phyloP scores from a whole-genome alignment of 2,797 vertebrate species.

The Phrynocephalus forsythii region DNA sequence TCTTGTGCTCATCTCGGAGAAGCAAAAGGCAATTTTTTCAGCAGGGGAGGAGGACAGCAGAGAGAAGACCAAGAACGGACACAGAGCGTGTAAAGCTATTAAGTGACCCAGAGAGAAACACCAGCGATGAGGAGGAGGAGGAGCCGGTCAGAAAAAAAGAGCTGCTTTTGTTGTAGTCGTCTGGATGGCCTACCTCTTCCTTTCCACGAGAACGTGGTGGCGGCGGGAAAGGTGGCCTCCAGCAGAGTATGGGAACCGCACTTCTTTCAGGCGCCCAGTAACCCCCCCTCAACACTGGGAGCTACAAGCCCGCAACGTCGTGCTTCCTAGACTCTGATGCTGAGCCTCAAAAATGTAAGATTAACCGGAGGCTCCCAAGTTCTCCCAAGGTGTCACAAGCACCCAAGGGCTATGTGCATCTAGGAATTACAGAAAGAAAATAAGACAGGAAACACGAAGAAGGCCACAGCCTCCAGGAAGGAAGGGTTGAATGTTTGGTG shows the following conservation, averaged over 20 bases:
- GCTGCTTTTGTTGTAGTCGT: too few species aligned
- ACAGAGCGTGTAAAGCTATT: neutral
- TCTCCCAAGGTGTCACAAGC: neutral
- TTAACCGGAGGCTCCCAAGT: too few species aligned
- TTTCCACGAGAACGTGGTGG: too few species aligned
- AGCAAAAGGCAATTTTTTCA: neutral
- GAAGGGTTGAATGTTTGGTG: rapidly evolving
- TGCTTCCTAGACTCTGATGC: too few species aligned
- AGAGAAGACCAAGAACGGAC: neutral
- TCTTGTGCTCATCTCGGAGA: constrained; percentile 19
- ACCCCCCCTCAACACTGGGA: too few species aligned
- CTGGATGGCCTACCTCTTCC: too few species aligned
- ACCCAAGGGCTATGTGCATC: too few species aligned
- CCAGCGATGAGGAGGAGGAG: neutral
- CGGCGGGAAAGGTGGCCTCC: too few species aligned
- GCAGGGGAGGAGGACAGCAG: neutral
- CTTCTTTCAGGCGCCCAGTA: too few species aligned
- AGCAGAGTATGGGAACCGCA: neutral
- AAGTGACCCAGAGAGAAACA: too few species aligned
- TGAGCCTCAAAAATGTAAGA: too few species aligned
- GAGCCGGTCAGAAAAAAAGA: neutral
- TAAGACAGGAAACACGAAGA: neutral
- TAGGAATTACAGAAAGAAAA: neutral
- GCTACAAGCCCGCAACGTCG: too few species aligned
- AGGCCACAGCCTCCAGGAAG: neutral